Base-by-base conservation (phyloP, 2,888 invertebrate species). In the Oligia latruncula region DNA sequence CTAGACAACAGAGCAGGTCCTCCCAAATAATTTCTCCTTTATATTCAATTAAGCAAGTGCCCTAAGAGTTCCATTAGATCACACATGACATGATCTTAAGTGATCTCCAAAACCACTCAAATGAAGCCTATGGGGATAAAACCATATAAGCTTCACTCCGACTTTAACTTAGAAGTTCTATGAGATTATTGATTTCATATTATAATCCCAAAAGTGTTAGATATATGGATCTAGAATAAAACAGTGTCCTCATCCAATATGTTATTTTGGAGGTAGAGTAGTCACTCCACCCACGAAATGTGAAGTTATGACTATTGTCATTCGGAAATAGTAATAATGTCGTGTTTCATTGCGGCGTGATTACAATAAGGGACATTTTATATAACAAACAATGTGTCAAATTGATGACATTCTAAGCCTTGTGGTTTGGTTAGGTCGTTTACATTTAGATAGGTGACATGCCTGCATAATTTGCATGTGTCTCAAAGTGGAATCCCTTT, bases 91-190 rank as follows among this genome's bases (percentile, higher is more conserved):
- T 29, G 29, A 74, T 64, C 5, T 8, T 70, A 74, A 74, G 55
- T 81, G 55, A 55, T 65, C n/a, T 23, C 23, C 49, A n/a, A 64
- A 68, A 52, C 73, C 73, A 0, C 60, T 52, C 11, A 35, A 55
- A 29, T 20, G 4, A 67, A 60, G n/a, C 66, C 15, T 35, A 35
- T 52, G 29, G 66, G 72, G 23, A 55, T 71, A 60, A n/a, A 35
- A 20, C 49, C n/a, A n/a, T 43, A 66, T 55, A 55, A 78, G 43
- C 43, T 46, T 58, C 17, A 13, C 71, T n/a, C 40, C 23, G 17
- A n/a, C 23, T 17, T n/a, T 43, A 43, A 64, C 9, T 60, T 29
- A 23, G 40, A 46, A 35, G 43, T 15, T 35, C 17, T 13, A 75
- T 35, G 5, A 20, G 2, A 49, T 35, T 29, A 40, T 76, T n/a